Evolutionary conservation across 2,797 vertebrate species (phyloP), one percentile per base, ranked within the genome.

Genomic region (Sciaenops ocellatus): DNA sequence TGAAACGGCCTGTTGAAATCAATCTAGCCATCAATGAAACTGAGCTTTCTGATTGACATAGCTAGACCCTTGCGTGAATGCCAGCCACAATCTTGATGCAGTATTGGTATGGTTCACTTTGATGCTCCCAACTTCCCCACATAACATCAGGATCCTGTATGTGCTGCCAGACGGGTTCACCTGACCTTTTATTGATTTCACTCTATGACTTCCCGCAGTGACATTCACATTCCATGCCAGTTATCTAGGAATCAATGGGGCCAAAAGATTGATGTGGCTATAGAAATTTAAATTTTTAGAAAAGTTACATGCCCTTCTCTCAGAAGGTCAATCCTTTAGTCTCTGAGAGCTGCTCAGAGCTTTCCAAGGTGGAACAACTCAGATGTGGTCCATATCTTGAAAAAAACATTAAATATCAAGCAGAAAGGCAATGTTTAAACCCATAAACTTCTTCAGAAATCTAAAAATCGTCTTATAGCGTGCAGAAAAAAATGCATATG

Each of bases 131-230:
- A 82, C 88, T 82, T 89, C 80, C 73, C 75, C 84, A 41, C 81
- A 68, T 76, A 89, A 85, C 87, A 71, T 79, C 76, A 63, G 81
- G 78, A 84, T 84, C 85, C 87, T 76, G 84, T 82, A 84, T 68
- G 88, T 76, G 83, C 83, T 62, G 73, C 70, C 83, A 90, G 93
- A 92, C 89, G 22, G 84, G 92, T 92, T 94, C 92, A 87, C 67
- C 90, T 94, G 95, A 95, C 95, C 95, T 94, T 87, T 87, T 92
- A 96, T 96, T 88, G 95, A 96, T 96, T 94, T 89, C 73, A 42
- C 92, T 93, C 90, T 75, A 65, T 87, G 90, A 92, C 93, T 95
- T 95, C 94, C 93, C 89, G 90, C 92, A 69, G 93, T 96, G 95
- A 96, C 95, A 96, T 96, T 96, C 95, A 95, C 93, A 94, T 93